Evolutionary conservation across 2,888 invertebrate genomes (phyloP).

Genomic region (Plagodis pulveraria): DNA sequence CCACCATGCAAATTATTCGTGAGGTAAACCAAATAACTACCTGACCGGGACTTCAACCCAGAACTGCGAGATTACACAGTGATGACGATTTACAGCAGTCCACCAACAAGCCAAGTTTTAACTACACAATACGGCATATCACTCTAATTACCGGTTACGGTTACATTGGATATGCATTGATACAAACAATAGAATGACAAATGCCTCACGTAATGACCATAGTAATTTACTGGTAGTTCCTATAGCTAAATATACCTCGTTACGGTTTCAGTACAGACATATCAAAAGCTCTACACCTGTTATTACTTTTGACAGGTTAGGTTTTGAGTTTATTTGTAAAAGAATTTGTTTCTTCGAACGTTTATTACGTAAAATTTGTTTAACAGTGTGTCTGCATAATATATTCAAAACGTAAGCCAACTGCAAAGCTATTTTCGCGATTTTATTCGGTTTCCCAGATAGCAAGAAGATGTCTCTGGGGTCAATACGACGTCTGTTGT

Average conservation of each 20-base stretch:
- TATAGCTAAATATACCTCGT: not conserved
- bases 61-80: no score
- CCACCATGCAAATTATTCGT: no score
- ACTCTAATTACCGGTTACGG: conserved; percentile 5
- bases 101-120: not conserved
- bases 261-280: not conserved
- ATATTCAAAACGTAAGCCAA: no score
- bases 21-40: no score
- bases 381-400: no score
- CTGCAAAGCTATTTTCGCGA: no score
- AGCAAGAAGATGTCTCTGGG: no score
- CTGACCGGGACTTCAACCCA: not conserved
- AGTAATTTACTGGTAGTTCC: not conserved
- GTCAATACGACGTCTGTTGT: no score
- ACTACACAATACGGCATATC: not conserved
- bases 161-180: not conserved
- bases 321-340: no score
- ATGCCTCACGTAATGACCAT: not conserved
- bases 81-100: not conserved
- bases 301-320: not conserved
- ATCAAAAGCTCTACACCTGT: not conserved
- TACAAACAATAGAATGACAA: conserved; percentile 3
- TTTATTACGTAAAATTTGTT: no score
- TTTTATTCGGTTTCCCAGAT: no score
- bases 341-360: no score